Evolutionary conservation across 2,888 invertebrate genomes (phyloP), one percentile per base, ranked within the genome.

Genomic region (Thymelicus acteon): DNA sequence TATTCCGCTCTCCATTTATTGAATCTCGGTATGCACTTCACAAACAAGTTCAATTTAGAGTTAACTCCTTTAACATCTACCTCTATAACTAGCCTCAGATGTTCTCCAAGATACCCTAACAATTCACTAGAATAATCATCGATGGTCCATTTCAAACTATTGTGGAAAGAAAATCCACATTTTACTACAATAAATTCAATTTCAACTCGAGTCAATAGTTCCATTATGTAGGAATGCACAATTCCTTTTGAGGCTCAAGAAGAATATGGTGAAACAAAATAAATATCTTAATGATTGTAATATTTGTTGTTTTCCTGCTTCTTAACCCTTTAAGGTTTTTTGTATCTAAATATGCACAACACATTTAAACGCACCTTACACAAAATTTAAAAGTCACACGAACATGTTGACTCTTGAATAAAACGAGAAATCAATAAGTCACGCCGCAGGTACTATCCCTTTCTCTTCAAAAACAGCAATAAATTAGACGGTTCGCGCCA

Each of bases 1-100:
- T 89, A 91, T 12, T 88, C 75, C 0, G 87, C 90, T 76, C 94
- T 94, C 78, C 94, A 94, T 12, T 85, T 80, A 62, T 95, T 88
- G 13, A 90, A 90, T 71, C 85, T 86, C 0, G 96, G 96, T 67
- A 95, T 85, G 7, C 94, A 90, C 82, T 96, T 96, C 0, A 95
- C 85, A 78, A 96, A 96, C 73, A 95, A 94, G 24, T 80, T 81
- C 0, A 88, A 69, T n/a, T 80, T 76, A 0, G 80, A 76, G 44
- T 0, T 70, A 75, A 6, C 71, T 37, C 77, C 81, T 31, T 80
- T 71, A 2, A 61, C 58, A 63, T 84, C 79, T 8, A 83, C 82
- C 67, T 82, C 75, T 49, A 90, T 75, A 44, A 74, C 80, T 39
- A 93, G 76, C 67, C 82, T 86, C 10, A 92, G 77, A 77, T 93